Base-by-base conservation (phyloP, 1,140 invertebrate genomes). In the Aradophagus sp. region DNA sequence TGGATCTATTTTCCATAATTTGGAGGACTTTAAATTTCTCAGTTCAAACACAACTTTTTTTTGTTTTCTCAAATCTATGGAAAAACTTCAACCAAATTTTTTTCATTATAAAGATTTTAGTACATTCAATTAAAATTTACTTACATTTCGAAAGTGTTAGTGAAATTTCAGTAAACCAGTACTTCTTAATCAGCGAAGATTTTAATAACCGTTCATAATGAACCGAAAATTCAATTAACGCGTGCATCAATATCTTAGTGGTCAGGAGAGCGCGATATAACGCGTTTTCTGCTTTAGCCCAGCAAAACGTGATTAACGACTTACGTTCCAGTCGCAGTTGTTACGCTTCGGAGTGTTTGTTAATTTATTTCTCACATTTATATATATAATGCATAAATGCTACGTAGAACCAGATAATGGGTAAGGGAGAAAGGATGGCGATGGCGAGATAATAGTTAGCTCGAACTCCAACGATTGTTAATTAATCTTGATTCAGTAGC, bases 251-350 rank as follows among this genome's bases (percentile, higher is more conserved):
- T 68, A 47, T 47, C 29, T 47, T 20, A 53, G 47, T 61, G 50
- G 48, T 45, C 42, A 48, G 47, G 15, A 47, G 42, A 56, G 47
- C 26, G 48, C 47, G 17, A 29, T 39, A 53, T 59, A 68, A 68
- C 39, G 53, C 47, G 38, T 59, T 59, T 67, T 52, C 44, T 61
- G 23, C 20, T 38, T 50, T 13, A 52, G 38, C 11, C 2, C 16
- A 27, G 58, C 47, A 59, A 63, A 70, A 70, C 52, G 67, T 63
- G 44, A 70, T 70, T 70, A 70, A 70, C 67, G 59, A 56, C 38
- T 62, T 29, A 58, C 45, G 38, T 45, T 31, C 31, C 41, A 70
- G 66, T 58, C 34, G 38, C 38, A 39, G 48, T 38, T 52, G 65
- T 69, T 61, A 56, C 48, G 52, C 56, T 62, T 41, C 35, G 16